Base-by-base conservation (phyloP, 2,113 vertebrate species). In the Pomatorhinus ruficollis region DNA sequence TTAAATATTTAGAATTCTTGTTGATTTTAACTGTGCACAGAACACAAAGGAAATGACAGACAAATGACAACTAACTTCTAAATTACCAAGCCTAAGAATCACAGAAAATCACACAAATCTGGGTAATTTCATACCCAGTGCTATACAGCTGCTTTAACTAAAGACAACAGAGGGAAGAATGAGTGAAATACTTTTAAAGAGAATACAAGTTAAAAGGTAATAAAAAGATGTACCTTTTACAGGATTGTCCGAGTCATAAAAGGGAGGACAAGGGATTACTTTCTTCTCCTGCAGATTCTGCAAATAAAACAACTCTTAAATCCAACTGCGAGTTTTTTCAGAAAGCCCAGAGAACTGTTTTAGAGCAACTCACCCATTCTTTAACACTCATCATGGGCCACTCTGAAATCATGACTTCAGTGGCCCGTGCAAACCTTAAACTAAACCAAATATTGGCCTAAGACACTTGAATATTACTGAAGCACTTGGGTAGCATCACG, bases 261-360 rank as follows among this genome's bases (percentile, higher is more conserved):
- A 99, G 3, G 98, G 98, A 80, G 99, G 99, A 93, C 99, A 99
- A 5, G 98, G 98, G 75, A 99, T 99, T 20, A 98, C 98, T 94
- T 99, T 99, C 96, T 99, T 99, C 95, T 99, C 98, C 63, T 99
- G 99, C 11, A 99, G 95, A 54, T 96, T 98, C 99, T 99, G 96
- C 40, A 97, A 42, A 49, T 59, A 69, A 66, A 94, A 61, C 24
- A 31, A 35, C 1, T 37, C 47, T 87, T 93, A 47, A 94, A 84
- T 18, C 5, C 23, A 76, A 39, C 0, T 37, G 33, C 35, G 79
- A 84, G 14, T 39, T 85, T 86, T 40, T 33, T 12, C 13, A 57
- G 39, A 49, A 83, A 87, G 52, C 15, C 47, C 8, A 54, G 30
- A 77, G 7, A 74, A 45, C 8, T 24, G 24, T 8, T 60, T 83